phyloP scores from a whole-genome alignment of 2,888 invertebrate species.

The Protonemura montana region DNA sequence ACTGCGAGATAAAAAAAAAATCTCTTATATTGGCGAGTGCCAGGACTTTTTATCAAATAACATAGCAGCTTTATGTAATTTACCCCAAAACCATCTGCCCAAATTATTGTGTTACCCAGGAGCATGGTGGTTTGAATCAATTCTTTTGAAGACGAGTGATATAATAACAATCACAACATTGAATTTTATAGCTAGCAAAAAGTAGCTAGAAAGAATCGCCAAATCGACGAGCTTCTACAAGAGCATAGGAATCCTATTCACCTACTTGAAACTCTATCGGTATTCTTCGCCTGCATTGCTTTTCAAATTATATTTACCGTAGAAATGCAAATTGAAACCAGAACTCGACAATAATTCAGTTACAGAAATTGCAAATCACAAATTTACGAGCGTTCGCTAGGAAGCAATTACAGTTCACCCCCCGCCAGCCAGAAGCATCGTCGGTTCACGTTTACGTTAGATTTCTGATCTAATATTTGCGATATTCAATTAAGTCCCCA shows the following conservation, averaged over 20 bases:
- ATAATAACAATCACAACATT: too few relatives aligned
- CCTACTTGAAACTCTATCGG: background rate
- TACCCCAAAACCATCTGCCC: background rate
- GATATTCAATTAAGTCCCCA: slow-evolving; percentile 22
- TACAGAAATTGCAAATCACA: slow-evolving; percentile 12
- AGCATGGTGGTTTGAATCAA: background rate
- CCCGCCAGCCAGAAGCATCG: background rate
- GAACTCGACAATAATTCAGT: background rate
- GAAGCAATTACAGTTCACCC: background rate
- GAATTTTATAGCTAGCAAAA: background rate
- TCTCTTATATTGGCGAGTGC: background rate
- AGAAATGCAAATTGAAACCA: slow-evolving; percentile 3
- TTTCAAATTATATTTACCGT: background rate
- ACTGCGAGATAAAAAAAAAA: background rate
- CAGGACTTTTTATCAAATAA: background rate
- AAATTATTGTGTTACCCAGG: background rate
- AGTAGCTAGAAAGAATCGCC: background rate
- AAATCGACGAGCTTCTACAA: background rate
- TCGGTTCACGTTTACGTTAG: background rate
- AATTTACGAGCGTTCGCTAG: background rate
- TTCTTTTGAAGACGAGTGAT: background rate
- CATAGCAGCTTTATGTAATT: background rate
- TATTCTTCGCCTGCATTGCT: background rate
- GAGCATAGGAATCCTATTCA: background rate
- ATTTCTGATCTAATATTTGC: slow-evolving; percentile 9